phyloP scores from a whole-genome alignment of 2,797 vertebrate species.

The Gobio occitaniae region DNA sequence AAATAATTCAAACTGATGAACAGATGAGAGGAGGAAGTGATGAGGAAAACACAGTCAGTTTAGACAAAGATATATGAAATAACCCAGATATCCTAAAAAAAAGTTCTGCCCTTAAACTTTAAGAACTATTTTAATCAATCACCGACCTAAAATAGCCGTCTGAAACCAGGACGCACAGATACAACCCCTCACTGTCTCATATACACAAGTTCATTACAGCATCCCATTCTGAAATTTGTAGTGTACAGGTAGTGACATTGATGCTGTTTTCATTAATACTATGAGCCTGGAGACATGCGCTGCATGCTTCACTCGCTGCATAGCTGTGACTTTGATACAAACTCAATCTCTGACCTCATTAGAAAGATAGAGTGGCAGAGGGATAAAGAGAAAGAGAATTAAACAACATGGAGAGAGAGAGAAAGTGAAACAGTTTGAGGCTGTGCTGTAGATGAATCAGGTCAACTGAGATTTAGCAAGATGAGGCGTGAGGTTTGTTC shows the following conservation, averaged over 20 bases:
- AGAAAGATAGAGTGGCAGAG: slow-evolving; percentile 4
- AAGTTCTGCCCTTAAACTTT: slow-evolving; percentile 44
- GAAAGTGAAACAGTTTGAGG: background rate
- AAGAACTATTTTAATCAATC: slow-evolving; percentile 51
- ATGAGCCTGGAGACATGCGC: slow-evolving; percentile 2
- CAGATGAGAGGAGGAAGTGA: background rate
- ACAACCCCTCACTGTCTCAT: background rate
- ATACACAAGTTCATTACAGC: background rate
- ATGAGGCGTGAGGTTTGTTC: slow-evolving; percentile 7
- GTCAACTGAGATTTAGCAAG: slow-evolving; percentile 35
- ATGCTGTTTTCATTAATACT: slow-evolving; percentile 14
- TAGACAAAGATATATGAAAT: slow-evolving; percentile 22
- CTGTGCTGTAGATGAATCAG: slow-evolving; percentile 14
- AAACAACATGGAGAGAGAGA: slow-evolving; percentile 22
- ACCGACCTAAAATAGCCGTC: slow-evolving; percentile 54
- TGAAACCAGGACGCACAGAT: slow-evolving; percentile 52
- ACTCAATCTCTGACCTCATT: slow-evolving; percentile 40
- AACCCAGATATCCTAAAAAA: slow-evolving; percentile 42
- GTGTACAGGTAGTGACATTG: slow-evolving; percentile 8
- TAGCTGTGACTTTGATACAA: slow-evolving; percentile 32
- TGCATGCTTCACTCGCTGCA: slow-evolving; percentile 8
- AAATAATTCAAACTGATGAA: background rate
- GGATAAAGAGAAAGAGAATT: slow-evolving; percentile 33
- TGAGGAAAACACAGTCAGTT: slow-evolving; percentile 19
- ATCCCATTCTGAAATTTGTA: background rate